Conservation (phyloP, 2,113 vertebrate species). For the Lichenostomus cassidix region DNA sequence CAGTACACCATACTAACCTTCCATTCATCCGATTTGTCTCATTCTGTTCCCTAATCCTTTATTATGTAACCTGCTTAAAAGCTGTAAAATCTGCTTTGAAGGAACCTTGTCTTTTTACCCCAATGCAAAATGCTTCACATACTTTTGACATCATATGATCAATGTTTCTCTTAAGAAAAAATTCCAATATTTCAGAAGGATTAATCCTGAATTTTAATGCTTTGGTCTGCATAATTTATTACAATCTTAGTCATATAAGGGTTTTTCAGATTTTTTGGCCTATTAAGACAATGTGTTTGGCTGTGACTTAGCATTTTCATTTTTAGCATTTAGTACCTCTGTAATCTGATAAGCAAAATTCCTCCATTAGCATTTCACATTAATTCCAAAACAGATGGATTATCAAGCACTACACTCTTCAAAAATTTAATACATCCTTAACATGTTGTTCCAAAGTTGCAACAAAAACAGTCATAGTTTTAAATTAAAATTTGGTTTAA, state of each 20-base stretch:
- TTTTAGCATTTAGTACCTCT: not conserved
- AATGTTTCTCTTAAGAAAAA: not conserved
- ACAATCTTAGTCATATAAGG: not conserved
- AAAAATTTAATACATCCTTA: not conserved
- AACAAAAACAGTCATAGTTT: not conserved
- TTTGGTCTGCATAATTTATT: not conserved
- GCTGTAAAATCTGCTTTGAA: conserved; percentile 57
- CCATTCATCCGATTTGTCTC: conserved; percentile 56
- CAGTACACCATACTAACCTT: conserved; percentile 9
- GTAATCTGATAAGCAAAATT: not conserved
- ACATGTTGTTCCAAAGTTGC: not conserved
- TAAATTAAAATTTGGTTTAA: not conserved
- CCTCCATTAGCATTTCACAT: not conserved
- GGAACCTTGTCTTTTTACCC: conserved; percentile 42
- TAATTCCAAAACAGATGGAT: not conserved
- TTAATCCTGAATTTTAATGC: not conserved
- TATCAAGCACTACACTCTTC: not conserved
- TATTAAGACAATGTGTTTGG: not conserved
- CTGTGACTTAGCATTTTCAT: not conserved
- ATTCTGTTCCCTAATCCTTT: conserved; percentile 54
- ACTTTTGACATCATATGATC: conserved; percentile 38
- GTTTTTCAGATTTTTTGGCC: not conserved
- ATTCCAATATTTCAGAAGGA: not conserved
- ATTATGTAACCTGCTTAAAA: conserved; percentile 63
- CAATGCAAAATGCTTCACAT: conserved; percentile 38